Base-by-base conservation (phyloP, 2,113 vertebrate species). In the Motacilla tschutschensis region DNA sequence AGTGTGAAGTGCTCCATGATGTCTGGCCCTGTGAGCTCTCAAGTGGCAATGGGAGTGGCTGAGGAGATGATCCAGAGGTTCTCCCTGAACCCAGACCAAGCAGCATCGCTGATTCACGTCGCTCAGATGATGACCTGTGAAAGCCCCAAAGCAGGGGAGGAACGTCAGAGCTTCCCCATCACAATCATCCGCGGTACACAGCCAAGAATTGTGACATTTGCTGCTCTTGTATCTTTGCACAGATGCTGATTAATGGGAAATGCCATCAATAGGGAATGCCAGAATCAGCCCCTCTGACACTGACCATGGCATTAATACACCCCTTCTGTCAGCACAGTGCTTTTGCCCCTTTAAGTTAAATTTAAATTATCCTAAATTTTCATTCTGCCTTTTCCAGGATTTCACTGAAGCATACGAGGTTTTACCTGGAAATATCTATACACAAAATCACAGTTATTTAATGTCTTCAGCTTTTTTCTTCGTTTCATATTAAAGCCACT, bases 41-140 rank as follows among this genome's bases (percentile, higher is more conserved):
- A 72, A 53, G 91, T 71, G 51, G 79, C 95, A 2, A 6, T 95
- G 82, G 88, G n/a, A 38, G 60, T 97, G 65, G 96, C 96, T 18
- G 20, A 44, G 14, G 93, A 96, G 54, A 93, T 97, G 74, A 95
- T 97, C 76, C 71, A 93, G 12, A 81, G 6, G 1, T 95, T 97
- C 87, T 89, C 81, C 1, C 28, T 98, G 81, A 98, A 98, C 79
- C 48, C 87, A 3, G 97, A 97, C 73, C 97, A 98, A 84, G 95
- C 96, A 2, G 12, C 83, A 2, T 95, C 97, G 3, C 90, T 98
- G 44, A 38, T 92, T 35, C 93, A 75, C 20, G 87, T 97, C 47
- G 97, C 96, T 33, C 81, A 62, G 22, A 97, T 98, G 97, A 96
- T 98, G 93, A 70, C 84, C 0, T 10, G 22, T 10, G 78, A 38